Conservation (phyloP, 37 sponge, comb jelly and placozoan genomes). For the Hexactinellida sp. region DNA sequence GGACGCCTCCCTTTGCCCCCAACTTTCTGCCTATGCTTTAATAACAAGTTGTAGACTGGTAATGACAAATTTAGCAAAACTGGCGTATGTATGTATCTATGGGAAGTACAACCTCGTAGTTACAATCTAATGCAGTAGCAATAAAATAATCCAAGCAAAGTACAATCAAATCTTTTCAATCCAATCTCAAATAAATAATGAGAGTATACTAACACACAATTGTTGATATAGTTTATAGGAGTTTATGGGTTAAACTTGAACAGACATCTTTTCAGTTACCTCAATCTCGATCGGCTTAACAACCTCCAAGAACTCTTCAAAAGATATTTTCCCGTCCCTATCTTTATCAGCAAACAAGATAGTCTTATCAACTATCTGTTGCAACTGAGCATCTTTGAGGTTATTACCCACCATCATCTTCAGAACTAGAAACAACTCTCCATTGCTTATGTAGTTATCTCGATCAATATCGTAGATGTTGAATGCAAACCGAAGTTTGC, state of each 20-base stretch:
- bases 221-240: too few relatives aligned
- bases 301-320: constrained; percentile 81
- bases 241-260: not conserved
- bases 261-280: not conserved
- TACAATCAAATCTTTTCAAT: too few relatives aligned
- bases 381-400: constrained; percentile 93
- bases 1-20: too few relatives aligned
- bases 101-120: too few relatives aligned
- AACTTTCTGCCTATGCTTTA: too few relatives aligned
- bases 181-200: too few relatives aligned
- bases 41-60: too few relatives aligned
- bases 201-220: too few relatives aligned
- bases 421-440: constrained; percentile 91
- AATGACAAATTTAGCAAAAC: too few relatives aligned
- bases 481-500: constrained; percentile 92
- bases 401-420: constrained; percentile 99
- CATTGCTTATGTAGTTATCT: constrained; percentile 95
- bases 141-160: too few relatives aligned
- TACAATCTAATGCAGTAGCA: too few relatives aligned
- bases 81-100: too few relatives aligned
- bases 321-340: constrained; percentile 97
- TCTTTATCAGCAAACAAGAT: constrained; percentile 94
- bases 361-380: constrained; percentile 99
- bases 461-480: constrained; percentile 95
- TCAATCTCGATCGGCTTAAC: constrained; percentile 18